A percentile compares a stretch with the other conserved stretches of the same genome.
These are phyloP conservation scores for Nyctibius bracteatus DNA, from an alignment of 2,113 vertebrate species.

Conservation along the genomic window DNA sequence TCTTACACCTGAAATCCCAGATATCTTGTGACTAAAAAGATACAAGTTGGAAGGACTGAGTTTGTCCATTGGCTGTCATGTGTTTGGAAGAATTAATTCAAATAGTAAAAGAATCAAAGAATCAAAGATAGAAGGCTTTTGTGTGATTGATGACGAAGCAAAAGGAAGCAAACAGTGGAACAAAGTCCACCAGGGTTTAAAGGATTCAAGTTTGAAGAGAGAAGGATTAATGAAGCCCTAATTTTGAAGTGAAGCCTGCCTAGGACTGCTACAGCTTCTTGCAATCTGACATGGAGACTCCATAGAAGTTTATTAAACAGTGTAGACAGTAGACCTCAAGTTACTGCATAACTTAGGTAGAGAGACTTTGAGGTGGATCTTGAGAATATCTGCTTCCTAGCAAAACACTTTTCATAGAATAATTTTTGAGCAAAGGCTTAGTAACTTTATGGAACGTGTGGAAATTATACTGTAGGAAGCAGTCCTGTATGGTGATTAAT, in stretches of 20 bases:
- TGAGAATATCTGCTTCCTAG: background rate
- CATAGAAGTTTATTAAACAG: background rate
- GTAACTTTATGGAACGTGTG: background rate
- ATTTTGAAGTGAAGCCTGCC: background rate
- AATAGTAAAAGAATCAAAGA: background rate
- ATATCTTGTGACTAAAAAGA: background rate
- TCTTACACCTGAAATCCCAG: background rate
- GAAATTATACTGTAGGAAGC: background rate
- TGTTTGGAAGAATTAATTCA: background rate
- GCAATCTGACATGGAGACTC: background rate
- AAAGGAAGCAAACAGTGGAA: background rate
- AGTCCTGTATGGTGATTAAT: background rate
- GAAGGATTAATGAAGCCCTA: background rate
- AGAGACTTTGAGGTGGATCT: background rate
- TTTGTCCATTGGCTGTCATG: background rate
- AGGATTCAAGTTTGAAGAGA: background rate
- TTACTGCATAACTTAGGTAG: background rate
- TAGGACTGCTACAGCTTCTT: background rate
- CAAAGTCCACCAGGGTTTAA: background rate
- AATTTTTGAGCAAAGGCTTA: background rate
- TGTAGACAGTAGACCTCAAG: background rate
- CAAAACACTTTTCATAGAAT: background rate
- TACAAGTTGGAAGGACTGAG: background rate
- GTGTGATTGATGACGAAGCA: background rate
- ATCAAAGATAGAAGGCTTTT: background rate